A percentile compares a stretch with the other conserved stretches of the same genome.
Conservation (phyloP, 2,113 vertebrate genomes). For the Phylloscopus trochiloides region DNA sequence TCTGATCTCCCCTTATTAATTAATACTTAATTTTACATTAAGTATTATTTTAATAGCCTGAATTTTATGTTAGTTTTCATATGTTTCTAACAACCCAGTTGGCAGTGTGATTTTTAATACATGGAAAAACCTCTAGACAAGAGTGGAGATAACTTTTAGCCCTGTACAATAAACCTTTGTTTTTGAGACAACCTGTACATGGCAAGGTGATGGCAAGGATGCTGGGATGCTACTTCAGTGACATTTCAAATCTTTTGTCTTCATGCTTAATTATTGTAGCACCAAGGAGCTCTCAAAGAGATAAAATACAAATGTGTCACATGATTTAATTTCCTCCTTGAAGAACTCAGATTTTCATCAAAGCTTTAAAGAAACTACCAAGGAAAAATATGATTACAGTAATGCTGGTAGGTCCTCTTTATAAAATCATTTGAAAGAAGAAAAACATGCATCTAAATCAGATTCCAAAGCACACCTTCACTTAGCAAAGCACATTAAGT, state of each 20-base stretch:
- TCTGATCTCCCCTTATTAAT: background rate
- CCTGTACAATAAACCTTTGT: background rate
- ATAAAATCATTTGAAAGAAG: background rate
- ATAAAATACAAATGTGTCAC: background rate
- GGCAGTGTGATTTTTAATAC: background rate
- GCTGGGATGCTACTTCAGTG: background rate
- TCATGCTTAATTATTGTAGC: background rate
- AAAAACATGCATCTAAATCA: background rate
- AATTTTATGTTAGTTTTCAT: background rate
- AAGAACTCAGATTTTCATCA: background rate
- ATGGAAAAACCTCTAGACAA: background rate
- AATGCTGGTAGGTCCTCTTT: background rate
- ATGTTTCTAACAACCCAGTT: background rate
- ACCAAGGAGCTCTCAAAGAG: fast-evolving
- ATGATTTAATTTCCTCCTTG: background rate
- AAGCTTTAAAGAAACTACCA: background rate
- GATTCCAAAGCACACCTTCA: background rate
- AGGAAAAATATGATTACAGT: background rate
- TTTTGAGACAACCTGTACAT: background rate
- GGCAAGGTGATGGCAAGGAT: background rate
- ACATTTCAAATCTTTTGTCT: background rate
- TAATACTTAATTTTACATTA: background rate
- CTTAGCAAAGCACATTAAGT: background rate
- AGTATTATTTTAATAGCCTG: background rate
- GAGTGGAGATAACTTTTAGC: background rate